Conservation (phyloP, 2,797 vertebrate genomes). For the Lerista edwardsae region DNA sequence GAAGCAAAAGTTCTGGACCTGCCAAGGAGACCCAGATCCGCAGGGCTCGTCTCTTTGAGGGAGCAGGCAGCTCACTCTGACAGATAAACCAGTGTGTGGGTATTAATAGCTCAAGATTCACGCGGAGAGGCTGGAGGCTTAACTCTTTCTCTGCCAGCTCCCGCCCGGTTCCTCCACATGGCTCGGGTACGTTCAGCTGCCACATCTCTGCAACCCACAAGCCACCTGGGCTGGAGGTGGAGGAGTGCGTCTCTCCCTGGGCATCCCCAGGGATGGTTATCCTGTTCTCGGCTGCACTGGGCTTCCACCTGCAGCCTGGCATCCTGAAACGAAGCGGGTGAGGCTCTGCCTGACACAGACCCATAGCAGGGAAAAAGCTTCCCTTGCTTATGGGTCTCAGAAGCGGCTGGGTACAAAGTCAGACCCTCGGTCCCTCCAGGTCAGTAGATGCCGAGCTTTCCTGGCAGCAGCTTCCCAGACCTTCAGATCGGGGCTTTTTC, state of each 20-base stretch:
- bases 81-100: constrained; percentile 73
- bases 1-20: constrained; percentile 65
- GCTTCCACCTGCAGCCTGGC: background rate
- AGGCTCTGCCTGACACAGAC: background rate
- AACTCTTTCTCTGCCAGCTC: constrained; percentile 73
- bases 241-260: no score
- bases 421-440: no score
- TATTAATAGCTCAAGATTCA: constrained; percentile 84
- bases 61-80: constrained; percentile 70
- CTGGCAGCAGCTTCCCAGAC: no score
- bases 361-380: background rate
- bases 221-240: background rate
- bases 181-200: background rate
- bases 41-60: constrained; percentile 38
- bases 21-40: constrained; percentile 37
- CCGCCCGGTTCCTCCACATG: constrained; percentile 6
- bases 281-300: no score
- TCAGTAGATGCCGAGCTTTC: no score
- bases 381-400: no score
- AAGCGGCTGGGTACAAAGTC: no score
- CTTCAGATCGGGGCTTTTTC: no score
- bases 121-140: constrained; percentile 71
- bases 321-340: background rate
- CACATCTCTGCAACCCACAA: background rate
- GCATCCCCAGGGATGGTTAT: no score